Base-by-base conservation (phyloP, 2,888 invertebrate genomes). In the Gandaritis pyraliata region DNA sequence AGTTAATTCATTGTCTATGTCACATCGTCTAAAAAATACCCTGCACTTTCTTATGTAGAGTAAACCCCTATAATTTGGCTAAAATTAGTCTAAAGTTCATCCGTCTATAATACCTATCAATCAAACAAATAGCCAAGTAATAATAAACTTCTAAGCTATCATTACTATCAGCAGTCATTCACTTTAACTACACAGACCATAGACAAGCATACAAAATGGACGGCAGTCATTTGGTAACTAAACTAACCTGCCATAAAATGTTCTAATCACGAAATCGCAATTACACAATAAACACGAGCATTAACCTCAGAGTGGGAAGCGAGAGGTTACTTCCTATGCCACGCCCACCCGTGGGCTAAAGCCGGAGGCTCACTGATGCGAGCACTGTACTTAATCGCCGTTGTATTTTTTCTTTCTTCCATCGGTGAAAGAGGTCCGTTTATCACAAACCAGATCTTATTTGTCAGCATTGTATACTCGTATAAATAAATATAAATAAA, bases 251-350 rank as follows among this genome's bases (percentile, higher is more conserved):
- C 59, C 49, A 55, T 61, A 60, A 63, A 61, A 56, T 51, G 52
- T 55, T 60, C 18, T 61, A 63, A 63, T 70, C 67, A 68, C 72
- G 72, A 71, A 73, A 74, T 74, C 61, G 75, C 74, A 74, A 76
- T 79, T 74, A 72, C 72, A 72, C 66, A 74, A 73, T 72, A 72
- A 69, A 73, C 66, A 67, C 62, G 67, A 71, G 65, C 69, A 64
- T 64, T 70, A 64, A 70, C 69, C 65, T 62, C 61, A 52, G 74
- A 74, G 78, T 82, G 78, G 78, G 81, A 59, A 58, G 77, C 64
- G 63, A 73, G 68, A 72, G 71, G 65, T 71, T 68, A 65, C 69
- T 73, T 76, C 74, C 74, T 70, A 75, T 74, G 50, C 33, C 41
- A 49, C 51, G 64, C 67, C 67, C 62, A 70, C 79, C 62, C 63